These are phyloP conservation scores for Standfussiana lucernea DNA, from an alignment of 2,888 invertebrate genomes.

Conservation along the genomic window DNA sequence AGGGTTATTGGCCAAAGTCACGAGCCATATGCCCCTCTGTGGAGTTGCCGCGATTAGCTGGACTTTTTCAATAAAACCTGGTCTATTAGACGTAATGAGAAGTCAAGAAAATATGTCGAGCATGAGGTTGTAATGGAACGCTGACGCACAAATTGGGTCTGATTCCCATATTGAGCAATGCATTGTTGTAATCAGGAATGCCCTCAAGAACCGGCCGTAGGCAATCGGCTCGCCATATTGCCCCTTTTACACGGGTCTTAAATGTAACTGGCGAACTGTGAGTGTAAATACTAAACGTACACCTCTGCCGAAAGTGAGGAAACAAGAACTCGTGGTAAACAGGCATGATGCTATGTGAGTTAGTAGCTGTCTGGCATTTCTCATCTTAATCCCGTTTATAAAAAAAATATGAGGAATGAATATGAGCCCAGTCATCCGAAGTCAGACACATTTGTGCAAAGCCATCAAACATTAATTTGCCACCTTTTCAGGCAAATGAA, in stretches of 20 bases:
- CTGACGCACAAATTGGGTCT: not conserved
- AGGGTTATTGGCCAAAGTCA: too few species aligned
- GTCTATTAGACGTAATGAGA: not conserved
- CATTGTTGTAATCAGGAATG: too few species aligned
- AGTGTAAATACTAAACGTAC: not conserved
- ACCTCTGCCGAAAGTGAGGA: not conserved
- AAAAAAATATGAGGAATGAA: too few species aligned
- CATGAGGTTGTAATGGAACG: not conserved
- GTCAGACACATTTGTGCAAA: not conserved
- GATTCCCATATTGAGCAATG: too few species aligned
- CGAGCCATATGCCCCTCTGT: too few species aligned
- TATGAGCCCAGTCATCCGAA: not conserved
- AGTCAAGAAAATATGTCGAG: not conserved
- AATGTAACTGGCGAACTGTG: not conserved
- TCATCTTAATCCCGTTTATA: not conserved
- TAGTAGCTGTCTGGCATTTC: not conserved
- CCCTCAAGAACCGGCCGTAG: too few species aligned
- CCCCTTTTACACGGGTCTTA: too few species aligned
- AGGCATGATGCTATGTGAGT: not conserved
- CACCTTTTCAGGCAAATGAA: not conserved
- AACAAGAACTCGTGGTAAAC: not conserved
- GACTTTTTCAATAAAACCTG: not conserved
- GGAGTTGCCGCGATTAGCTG: too few species aligned
- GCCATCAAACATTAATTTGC: too few species aligned
- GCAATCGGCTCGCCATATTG: not conserved